Evolutionary conservation across 2,888 invertebrate genomes (phyloP).

Genomic region (Leptinotarsa haldemani): DNA sequence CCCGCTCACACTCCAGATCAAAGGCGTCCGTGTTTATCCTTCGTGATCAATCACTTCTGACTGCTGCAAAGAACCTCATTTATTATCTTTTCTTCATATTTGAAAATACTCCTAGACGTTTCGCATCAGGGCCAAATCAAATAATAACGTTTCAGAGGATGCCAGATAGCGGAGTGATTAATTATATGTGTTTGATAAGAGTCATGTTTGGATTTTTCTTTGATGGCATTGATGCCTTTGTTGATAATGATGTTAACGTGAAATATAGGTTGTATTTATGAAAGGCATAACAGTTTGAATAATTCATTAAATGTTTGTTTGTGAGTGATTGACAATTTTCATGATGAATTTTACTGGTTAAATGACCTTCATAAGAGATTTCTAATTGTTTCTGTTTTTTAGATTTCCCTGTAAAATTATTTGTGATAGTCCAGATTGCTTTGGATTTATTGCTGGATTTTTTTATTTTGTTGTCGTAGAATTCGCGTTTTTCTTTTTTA

Average conservation of each 20-base stretch:
- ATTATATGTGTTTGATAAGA: slow-evolving; percentile 21
- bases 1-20: slow-evolving; percentile 60
- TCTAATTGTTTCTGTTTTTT: too few species aligned
- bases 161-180: slow-evolving; percentile 38
- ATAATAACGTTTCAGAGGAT: slow-evolving; percentile 41
- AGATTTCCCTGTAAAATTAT: too few species aligned
- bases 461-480: too few species aligned
- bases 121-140: slow-evolving; percentile 55
- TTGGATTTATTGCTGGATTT: too few species aligned
- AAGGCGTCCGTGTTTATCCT: slow-evolving; percentile 64
- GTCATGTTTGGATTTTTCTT: slow-evolving; percentile 16
- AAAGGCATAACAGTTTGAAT: too few species aligned
- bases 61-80: slow-evolving; percentile 67
- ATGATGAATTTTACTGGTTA: too few species aligned
- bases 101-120: slow-evolving; percentile 59
- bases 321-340: neutral
- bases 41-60: slow-evolving; percentile 67
- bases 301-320: neutral
- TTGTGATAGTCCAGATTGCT: too few species aligned
- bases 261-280: neutral
- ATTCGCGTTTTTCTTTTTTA: too few species aligned
- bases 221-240: neutral
- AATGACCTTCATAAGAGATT: too few species aligned
- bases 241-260: slow-evolving; percentile 3
- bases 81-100: slow-evolving; percentile 63